Evolutionary conservation across 2,797 vertebrate species (phyloP).

Genomic region (Cheirogaleus major): DNA sequence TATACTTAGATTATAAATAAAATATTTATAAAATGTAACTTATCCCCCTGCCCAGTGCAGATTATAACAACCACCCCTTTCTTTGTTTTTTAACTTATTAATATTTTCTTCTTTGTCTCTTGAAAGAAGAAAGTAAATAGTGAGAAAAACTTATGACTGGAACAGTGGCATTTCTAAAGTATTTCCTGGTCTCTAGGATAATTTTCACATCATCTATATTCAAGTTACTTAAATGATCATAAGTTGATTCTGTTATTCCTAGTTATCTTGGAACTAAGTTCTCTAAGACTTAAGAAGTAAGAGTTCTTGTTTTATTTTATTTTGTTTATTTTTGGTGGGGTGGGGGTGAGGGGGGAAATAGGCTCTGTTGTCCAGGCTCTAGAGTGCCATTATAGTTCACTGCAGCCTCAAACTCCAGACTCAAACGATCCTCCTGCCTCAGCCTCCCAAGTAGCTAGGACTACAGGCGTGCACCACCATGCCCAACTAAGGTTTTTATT

Average conservation of each 20-base stretch:
- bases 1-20: background rate
- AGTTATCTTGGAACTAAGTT: background rate
- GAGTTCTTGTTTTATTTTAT: constrained; percentile 10
- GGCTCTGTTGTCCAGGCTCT: background rate
- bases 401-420: background rate
- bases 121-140: constrained; percentile 36
- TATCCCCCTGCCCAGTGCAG: background rate
- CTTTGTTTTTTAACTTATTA: background rate
- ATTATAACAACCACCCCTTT: background rate
- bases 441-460: background rate
- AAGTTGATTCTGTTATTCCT: constrained; percentile 39
- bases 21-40: background rate
- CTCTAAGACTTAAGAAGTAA: background rate
- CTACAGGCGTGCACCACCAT: background rate
- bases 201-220: constrained; percentile 4
- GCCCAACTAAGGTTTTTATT: background rate
- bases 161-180: constrained; percentile 36
- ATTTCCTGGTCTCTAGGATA: background rate
- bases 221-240: background rate
- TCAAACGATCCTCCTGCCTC: background rate
- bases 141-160: background rate
- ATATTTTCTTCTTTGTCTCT: constrained; percentile 21
- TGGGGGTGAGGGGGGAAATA: too few species aligned
- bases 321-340: background rate
- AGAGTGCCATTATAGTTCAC: background rate